Base-by-base conservation (phyloP, 2,888 invertebrate genomes). In the Helobdella robusta region DNA sequence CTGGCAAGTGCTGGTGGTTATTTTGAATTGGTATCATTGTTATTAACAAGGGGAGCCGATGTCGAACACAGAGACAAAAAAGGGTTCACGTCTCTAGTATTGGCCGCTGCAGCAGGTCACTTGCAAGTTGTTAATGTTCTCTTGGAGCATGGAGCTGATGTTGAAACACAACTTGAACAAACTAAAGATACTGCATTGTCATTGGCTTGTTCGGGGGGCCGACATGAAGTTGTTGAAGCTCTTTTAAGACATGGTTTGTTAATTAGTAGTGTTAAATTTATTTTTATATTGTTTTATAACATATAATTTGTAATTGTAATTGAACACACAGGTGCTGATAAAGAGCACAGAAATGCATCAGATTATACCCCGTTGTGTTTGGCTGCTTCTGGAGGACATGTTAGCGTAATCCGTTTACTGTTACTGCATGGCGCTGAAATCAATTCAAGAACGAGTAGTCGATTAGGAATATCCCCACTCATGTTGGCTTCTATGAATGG, bases 401-500 rank as follows among this genome's bases (percentile, higher is more conserved):
- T 95, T 64, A 95, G 95, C 79, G 95, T 98, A 75, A 97, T 98
- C 74, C 88, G 93, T 75, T 84, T 97, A 69, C 82, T 98, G 70
- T 83, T 98, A 56, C 88, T 86, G 76, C 88, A 91, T 79, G 94
- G 93, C 74, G 97, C 97, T 56, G 98, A 98, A 81, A 98, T 98
- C 72, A 98, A 98, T 83, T 95, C 95, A 20, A 76, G 78, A 61
- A 79, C 78, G 67, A 94, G 94, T 58, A 92, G 92, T 70, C 95
- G 97, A 82, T 83, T 97, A 66, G 97, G 97, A 72, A 98, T 98
- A 75, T 95, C 95, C 0, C 98, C 98, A 3, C 84, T 99, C 64
- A 99, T 98, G 98, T 81, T 98, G 76, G 95, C 97, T 25, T 93
- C 97, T 30, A 97, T 98, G 97, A 98, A 98, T 83, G 97, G 97